These are phyloP conservation scores for Xylocampa areola DNA, from an alignment of 2,888 invertebrate species.

Conservation along the genomic window DNA sequence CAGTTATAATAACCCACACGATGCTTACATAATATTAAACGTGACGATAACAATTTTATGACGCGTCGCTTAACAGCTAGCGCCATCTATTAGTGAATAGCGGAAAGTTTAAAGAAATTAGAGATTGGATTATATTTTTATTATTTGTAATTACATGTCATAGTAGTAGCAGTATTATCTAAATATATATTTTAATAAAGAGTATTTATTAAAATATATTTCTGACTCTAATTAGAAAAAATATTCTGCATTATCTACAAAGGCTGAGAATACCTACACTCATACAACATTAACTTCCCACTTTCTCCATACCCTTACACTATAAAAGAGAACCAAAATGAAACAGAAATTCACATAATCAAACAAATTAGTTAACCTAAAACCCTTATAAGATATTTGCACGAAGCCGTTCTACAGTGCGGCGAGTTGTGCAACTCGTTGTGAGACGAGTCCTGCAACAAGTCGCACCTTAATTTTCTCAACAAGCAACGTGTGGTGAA, in stretches of 20 bases:
- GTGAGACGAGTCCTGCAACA: constrained; percentile 36
- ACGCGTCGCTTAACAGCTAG: constrained; percentile 28
- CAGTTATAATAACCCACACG: constrained; percentile 10
- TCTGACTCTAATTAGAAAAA: too few relatives aligned
- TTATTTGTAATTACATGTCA: not conserved
- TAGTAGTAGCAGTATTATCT: too few relatives aligned
- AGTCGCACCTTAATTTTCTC: constrained; percentile 56
- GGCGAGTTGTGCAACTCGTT: constrained; percentile 37
- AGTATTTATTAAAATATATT: too few relatives aligned
- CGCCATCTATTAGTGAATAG: constrained; percentile 57
- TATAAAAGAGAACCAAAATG: constrained; percentile 26
- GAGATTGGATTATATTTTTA: not conserved
- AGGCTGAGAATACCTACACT: not conserved
- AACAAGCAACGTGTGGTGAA: constrained; percentile 56
- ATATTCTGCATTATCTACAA: not conserved
- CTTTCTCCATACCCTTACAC: constrained; percentile 14
- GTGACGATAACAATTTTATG: constrained; percentile 15
- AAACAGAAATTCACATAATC: constrained; percentile 56
- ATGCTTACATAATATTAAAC: constrained; percentile 7
- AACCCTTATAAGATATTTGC: constrained; percentile 58
- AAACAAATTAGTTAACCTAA: constrained; percentile 59
- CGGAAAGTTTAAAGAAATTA: constrained; percentile 9
- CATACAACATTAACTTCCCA: constrained; percentile 14
- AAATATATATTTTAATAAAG: too few relatives aligned
- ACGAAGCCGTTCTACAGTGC: constrained; percentile 44